Evolutionary conservation across 2,113 vertebrate genomes (phyloP).

Genomic region (Vulpes ferrilata): DNA sequence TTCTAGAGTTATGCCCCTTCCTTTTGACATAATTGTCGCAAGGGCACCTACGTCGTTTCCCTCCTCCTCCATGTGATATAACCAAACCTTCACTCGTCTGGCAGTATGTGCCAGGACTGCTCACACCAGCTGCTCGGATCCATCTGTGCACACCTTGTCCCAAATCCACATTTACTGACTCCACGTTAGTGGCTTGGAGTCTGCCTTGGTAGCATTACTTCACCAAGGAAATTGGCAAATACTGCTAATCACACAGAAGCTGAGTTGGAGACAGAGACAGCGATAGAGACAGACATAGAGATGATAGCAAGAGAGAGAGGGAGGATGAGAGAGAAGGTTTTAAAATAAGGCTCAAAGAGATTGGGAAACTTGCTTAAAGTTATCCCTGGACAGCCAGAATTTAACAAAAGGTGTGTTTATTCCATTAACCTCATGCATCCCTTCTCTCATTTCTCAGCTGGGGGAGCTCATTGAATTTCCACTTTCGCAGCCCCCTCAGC

Average conservation of each 20-base stretch:
- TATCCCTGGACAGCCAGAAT: background rate
- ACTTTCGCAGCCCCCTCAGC: background rate
- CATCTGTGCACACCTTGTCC: background rate
- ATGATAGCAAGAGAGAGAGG: background rate
- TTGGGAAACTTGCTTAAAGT: background rate
- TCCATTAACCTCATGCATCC: too few relatives aligned
- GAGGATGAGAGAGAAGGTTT: background rate
- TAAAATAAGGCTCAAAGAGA: background rate
- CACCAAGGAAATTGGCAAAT: background rate
- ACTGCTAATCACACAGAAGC: background rate
- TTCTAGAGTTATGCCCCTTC: background rate
- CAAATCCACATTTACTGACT: background rate
- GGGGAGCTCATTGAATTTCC: background rate
- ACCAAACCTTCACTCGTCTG: background rate
- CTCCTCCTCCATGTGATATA: accelerated
- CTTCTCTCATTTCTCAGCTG: background rate
- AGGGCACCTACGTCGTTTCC: background rate
- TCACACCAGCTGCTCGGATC: too few relatives aligned
- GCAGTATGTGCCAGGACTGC: background rate
- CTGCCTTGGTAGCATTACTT: background rate
- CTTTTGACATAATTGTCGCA: background rate
- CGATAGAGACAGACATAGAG: background rate
- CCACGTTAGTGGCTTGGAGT: background rate
- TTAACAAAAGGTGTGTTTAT: background rate
- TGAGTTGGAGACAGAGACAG: background rate